Base-by-base conservation (phyloP, 2,888 invertebrate genomes). In the Esperia sulphurella region DNA sequence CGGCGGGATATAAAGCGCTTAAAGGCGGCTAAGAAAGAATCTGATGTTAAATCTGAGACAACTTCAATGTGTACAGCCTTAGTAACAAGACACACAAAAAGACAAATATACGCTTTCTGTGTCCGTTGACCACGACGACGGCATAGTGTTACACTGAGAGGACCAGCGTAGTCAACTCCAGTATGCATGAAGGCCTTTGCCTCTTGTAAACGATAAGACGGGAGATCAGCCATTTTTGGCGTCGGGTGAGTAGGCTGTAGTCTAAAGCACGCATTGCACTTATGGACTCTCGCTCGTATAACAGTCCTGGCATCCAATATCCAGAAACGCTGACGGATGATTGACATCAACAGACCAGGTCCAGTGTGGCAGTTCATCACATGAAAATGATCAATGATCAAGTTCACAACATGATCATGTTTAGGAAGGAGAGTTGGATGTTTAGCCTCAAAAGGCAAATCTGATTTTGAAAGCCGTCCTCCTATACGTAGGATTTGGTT, bases 1-100 rank as follows among this genome's bases (percentile, higher is more conserved):
- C 68, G 51, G 0, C 67, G 48, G 0, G 68, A 55, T 0, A 68
- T 43, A 35, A 75, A 72, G 9, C 69, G 51, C 9, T 62, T 52
- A 0, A 71, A 53, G 0, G 68, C 59, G 0, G 58, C 55, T 2
- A 73, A 12, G 43, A 72, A 71, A 0, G 59, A 52, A 4, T 61
- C 57, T 0, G 61, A 55, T 1, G 59, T 52, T 0, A 68, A 45
- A 12, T 58, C 58, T 0, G 53, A 50, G 6, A 56, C 63, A 0
- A 57, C 13, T 43, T 66, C 65, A 1, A 65, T 28, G 30, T 63
- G 61, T 5, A 63, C 43, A 3, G 67, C 63, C 33, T 56, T 60
- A 0, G 59, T 60, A 0, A 53, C 21, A 1, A 47, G 55, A 41
- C 67, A 60, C 28, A 59, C 49, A 41, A 64, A 64, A 4, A 65